Conservation (phyloP, 2,113 vertebrate genomes). For the Onychostoma macrolepis region DNA sequence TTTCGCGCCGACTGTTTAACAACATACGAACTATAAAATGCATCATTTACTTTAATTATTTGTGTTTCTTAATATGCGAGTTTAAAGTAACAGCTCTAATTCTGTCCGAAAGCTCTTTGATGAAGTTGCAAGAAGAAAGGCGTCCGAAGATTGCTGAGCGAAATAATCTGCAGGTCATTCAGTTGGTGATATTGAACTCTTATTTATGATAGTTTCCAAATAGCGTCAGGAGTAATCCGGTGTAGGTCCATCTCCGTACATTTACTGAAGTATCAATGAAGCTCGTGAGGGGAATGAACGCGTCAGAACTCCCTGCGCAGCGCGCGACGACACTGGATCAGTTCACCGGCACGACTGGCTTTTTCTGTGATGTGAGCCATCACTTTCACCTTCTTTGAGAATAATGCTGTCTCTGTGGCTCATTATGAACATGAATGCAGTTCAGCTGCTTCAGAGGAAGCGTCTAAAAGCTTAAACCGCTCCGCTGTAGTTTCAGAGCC, state of each 20-base stretch:
- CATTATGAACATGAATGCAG: neutral
- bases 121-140: slow-evolving; percentile 6
- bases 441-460: neutral
- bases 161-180: slow-evolving; percentile 16
- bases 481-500: slow-evolving; percentile 21
- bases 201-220: neutral
- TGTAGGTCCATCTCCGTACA: slow-evolving; percentile 27
- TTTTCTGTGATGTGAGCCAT: neutral
- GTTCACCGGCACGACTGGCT: neutral
- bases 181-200: neutral
- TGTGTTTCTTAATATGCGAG: neutral
- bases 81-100: neutral
- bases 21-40: slow-evolving; percentile 45
- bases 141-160: neutral
- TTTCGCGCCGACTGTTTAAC: slow-evolving; percentile 62
- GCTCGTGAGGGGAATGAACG: slow-evolving; percentile 8
- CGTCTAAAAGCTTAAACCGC: neutral
- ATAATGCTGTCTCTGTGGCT: neutral
- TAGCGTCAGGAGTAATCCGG: neutral
- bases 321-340: neutral
- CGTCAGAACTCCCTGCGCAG: slow-evolving; percentile 18
- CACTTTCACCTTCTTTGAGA: neutral
- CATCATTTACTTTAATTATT: neutral
- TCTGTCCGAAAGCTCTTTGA: neutral
- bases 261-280: neutral